Percentiles rank a stretch among this genome's conserved stretches.
These are phyloP conservation scores for Incurvaria masculella DNA, from an alignment of 2,888 invertebrate species.

Conservation along the genomic window DNA sequence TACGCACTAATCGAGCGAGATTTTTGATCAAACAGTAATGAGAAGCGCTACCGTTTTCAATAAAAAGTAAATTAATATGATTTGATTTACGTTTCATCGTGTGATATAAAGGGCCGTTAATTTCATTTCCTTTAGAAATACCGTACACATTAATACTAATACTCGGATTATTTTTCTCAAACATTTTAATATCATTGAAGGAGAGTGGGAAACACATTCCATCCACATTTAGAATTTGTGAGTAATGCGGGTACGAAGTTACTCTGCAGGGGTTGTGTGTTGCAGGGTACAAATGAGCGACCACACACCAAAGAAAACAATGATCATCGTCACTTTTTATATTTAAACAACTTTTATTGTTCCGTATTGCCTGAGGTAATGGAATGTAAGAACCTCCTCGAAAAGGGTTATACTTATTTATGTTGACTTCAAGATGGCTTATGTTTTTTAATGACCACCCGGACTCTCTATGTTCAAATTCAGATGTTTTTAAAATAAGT, in stretches of 20 bases:
- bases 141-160: conserved; percentile 2
- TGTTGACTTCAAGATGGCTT: neutral
- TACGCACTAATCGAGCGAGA: conserved; percentile 9
- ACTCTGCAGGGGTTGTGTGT: conserved; percentile 1
- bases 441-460: neutral
- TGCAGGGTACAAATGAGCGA: conserved; percentile 3
- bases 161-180: no score
- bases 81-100: conserved; percentile 6
- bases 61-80: conserved; percentile 12
- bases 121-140: conserved; percentile 6
- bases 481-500: neutral
- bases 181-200: no score
- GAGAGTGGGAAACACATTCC: no score
- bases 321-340: conserved; percentile 5
- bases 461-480: neutral
- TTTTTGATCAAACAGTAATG: conserved; percentile 16
- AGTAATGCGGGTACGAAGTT: conserved; percentile 5
- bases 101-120: conserved; percentile 10
- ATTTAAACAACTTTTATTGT: conserved; percentile 4
- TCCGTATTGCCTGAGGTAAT: neutral
- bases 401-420: conserved; percentile 2
- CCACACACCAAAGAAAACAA: conserved; percentile 4
- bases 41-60: neutral
- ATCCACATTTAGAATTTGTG: conserved; percentile 1
- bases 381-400: conserved; percentile 2